Base-by-base conservation (phyloP, 2,113 vertebrate species). In the Dipodomys spectabilis region DNA sequence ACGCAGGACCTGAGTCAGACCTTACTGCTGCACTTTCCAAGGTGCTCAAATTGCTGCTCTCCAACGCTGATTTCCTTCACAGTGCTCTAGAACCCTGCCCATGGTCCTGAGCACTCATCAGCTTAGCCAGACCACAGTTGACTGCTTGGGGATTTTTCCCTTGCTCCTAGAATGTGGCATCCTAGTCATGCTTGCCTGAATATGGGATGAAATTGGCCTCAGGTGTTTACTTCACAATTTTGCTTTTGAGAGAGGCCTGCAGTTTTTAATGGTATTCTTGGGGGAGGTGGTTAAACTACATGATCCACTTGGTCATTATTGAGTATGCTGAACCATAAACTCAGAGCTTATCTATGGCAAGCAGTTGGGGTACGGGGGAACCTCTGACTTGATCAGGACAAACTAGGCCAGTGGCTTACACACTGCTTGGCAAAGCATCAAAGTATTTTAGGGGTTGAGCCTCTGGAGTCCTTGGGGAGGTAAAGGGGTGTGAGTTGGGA, bases 21-120 rank as follows among this genome's bases (percentile, higher is more conserved):
- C 88, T 96, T 95, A 97, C 95, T 94, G 96, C 97, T 96, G 97
- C 96, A 96, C 96, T 96, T 96, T 90, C 88, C 91, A 65, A 83
- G 96, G 96, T 97, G 96, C 96, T 96, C 86, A 88, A 79, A 74
- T 94, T 95, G 97, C 97, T 97, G 97, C 97, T 97, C 80, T 95
- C 91, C 88, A 74, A 68, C 93, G 92, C 92, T 75, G 80, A 94
- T 86, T 92, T 78, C 45, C 80, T 78, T 82, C 82, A 11, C 74
- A 95, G 95, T 95, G 96, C 95, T 96, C 96, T 91, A 96, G 92
- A 93, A 75, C 95, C 96, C 95, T 86, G 65, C 90, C n/a, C 65
- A 57, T 90, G 49, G 78, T 73, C 95, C 79, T 75, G 83, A 95
- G 96, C 96, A 86, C 96, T 90, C 89, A 93, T 71, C 85, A 68